phyloP scores from a whole-genome alignment of 2,113 vertebrate species.

The Oxyruncus cristatus region DNA sequence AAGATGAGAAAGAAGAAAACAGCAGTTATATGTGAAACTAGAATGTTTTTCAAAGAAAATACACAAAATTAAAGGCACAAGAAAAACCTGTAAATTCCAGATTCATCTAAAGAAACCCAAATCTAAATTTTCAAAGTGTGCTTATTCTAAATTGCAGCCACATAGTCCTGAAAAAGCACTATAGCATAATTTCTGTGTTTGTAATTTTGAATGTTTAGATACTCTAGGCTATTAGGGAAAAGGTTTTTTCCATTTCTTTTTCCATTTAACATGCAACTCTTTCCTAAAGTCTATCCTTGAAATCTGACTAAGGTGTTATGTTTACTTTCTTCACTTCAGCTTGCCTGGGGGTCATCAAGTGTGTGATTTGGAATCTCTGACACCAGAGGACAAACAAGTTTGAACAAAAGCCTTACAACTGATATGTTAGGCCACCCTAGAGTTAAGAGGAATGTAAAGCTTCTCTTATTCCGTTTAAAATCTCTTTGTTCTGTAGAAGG shows the following conservation, averaged over 20 bases:
- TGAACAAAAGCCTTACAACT: background rate
- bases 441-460: background rate
- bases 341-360: background rate
- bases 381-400: rapidly evolving
- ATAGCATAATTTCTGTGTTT: background rate
- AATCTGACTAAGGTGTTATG: background rate
- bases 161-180: background rate
- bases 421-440: background rate
- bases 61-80: background rate
- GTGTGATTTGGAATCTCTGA: background rate
- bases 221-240: background rate
- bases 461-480: background rate
- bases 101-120: background rate
- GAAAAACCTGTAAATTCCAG: background rate
- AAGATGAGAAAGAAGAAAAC: background rate
- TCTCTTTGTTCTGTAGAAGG: background rate
- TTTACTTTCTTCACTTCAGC: background rate
- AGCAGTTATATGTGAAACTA: background rate
- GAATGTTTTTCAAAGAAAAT: background rate
- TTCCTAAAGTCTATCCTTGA: background rate
- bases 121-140: background rate
- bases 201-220: background rate
- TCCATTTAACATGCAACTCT: background rate
- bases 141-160: background rate
- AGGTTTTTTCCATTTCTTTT: background rate